Percentiles rank a stretch among this genome's conserved stretches.
phyloP scores from a whole-genome alignment of 2,888 invertebrate genomes.

The Agriopis marginaria region DNA sequence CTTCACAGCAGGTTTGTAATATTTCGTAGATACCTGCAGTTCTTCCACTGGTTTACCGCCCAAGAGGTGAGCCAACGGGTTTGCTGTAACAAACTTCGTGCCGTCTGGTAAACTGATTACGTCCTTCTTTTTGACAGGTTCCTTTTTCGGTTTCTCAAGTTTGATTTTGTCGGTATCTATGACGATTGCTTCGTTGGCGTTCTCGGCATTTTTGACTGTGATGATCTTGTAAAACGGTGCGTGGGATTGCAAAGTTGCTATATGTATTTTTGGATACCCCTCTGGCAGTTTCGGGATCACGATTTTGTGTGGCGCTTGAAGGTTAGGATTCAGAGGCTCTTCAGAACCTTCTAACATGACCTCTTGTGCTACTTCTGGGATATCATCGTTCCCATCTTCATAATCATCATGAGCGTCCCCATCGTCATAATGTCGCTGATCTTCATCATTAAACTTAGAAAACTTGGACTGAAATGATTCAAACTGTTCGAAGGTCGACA shows the following conservation, averaged over 20 bases:
- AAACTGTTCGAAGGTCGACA: conserved; percentile 18
- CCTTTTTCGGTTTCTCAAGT: background rate
- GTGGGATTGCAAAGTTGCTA: conserved; percentile 67
- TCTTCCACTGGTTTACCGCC: conserved; percentile 57
- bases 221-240: conserved; percentile 78
- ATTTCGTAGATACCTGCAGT: conserved; percentile 52
- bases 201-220: conserved; percentile 59
- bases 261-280: conserved; percentile 58
- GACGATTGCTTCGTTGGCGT: conserved; percentile 41
- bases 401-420: conserved; percentile 30
- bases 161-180: conserved; percentile 22
- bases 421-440: conserved; percentile 39
- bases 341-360: conserved; percentile 65
- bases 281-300: conserved; percentile 62
- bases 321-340: conserved; percentile 45
- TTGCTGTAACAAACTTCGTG: conserved; percentile 67
- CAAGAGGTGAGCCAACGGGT: conserved; percentile 73
- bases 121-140: conserved; percentile 12
- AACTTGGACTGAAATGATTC: background rate
- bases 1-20: conserved; percentile 55
- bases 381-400: conserved; percentile 46
- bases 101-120: conserved; percentile 65
- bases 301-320: conserved; percentile 53
- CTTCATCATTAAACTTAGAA: background rate
- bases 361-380: conserved; percentile 76